Conservation (phyloP, 1,140 invertebrate genomes). For the Drosophila santomea region DNA sequence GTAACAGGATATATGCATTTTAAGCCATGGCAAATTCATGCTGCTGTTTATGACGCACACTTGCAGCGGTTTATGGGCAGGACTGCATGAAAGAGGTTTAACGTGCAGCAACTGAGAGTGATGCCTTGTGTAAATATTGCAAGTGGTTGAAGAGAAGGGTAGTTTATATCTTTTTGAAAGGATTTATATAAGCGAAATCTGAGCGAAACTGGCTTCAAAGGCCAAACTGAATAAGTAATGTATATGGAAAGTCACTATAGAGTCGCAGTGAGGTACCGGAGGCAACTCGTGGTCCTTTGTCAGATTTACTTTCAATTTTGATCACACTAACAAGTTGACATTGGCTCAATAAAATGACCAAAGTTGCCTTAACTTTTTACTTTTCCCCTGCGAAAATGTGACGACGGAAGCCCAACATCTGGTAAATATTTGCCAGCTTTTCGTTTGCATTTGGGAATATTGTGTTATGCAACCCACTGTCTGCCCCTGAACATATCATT, state of each 20-base stretch:
- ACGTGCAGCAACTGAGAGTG: conserved; percentile 1
- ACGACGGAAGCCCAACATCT: conserved; percentile 39
- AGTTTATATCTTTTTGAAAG: neutral
- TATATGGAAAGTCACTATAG: neutral
- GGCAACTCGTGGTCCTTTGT: conserved; percentile 1
- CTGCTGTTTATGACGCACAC: conserved; percentile 23
- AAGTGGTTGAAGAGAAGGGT: neutral
- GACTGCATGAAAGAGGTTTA: neutral
- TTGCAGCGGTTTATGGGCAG: conserved; percentile 14
- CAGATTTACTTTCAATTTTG: conserved; percentile 14
- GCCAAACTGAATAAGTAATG: neutral
- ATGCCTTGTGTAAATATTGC: neutral
- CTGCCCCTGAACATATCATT: conserved; percentile 11
- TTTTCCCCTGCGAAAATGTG: conserved; percentile 17
- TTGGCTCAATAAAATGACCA: conserved; percentile 24
- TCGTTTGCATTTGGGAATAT: conserved; percentile 53
- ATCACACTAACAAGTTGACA: conserved; percentile 31
- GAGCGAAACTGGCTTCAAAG: neutral
- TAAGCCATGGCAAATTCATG: conserved; percentile 6
- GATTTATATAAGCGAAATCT: neutral
- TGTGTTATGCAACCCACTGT: conserved; percentile 31
- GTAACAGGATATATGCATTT: neutral
- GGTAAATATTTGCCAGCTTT: conserved; percentile 68
- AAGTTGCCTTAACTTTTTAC: conserved; percentile 22
- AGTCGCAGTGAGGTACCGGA: neutral